Conservation (phyloP, 2,797 vertebrate genomes). For the Oreortyx pictus region DNA sequence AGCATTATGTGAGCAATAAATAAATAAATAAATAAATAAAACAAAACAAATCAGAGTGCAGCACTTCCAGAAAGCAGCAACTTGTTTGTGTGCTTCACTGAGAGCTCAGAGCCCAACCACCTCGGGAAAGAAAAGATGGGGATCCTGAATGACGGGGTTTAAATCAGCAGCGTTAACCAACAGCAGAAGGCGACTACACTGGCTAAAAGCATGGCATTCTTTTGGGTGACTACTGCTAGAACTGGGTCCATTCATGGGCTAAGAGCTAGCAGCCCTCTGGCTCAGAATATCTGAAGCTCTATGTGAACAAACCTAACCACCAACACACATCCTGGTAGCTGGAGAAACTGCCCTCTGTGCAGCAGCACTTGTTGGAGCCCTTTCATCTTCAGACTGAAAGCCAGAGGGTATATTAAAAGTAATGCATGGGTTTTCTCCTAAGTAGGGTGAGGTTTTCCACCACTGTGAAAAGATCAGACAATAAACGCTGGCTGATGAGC, state of each 20-base stretch:
- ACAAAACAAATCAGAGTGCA: not conserved
- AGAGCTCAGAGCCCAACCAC: not conserved
- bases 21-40: too few relatives aligned
- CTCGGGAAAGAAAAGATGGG: not conserved
- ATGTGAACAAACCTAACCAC: not conserved
- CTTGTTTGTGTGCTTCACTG: not conserved
- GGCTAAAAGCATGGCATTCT: not conserved
- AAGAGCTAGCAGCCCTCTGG: not conserved
- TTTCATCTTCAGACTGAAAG: not conserved
- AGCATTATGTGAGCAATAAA: not conserved
- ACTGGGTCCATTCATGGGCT: accelerated
- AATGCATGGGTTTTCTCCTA: not conserved
- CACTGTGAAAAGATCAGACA: not conserved
- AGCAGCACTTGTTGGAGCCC: not conserved
- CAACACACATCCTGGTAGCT: not conserved
- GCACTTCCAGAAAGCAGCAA: not conserved
- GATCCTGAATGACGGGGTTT: too few relatives aligned
- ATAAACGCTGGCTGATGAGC: not conserved
- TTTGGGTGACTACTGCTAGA: not conserved
- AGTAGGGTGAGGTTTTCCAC: not conserved
- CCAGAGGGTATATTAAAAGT: not conserved
- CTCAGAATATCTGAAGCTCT: not conserved
- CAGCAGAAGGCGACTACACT: not conserved
- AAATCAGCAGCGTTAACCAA: not conserved
- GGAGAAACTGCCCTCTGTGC: not conserved